phyloP scores from a whole-genome alignment of 2,113 vertebrate genomes.

The Daubentonia madagascariensis region DNA sequence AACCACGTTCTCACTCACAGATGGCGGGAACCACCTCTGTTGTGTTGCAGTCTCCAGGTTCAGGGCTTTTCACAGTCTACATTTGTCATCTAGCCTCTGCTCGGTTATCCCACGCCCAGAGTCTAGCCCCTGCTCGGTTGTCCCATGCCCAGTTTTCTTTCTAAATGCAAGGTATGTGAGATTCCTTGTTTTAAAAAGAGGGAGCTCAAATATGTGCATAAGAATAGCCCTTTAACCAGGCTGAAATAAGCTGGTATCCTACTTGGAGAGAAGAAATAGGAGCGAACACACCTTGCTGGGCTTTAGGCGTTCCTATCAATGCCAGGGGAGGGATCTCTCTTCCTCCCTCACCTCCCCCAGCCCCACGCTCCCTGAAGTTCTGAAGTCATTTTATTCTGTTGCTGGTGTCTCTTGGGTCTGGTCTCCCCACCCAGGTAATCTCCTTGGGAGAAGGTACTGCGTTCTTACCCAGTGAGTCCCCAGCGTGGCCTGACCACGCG shows the following conservation, averaged over 20 bases:
- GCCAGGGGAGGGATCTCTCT: fast-evolving
- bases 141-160: background rate
- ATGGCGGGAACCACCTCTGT: background rate
- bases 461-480: fast-evolving
- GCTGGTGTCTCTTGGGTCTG: background rate
- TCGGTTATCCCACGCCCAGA: no score
- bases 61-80: no score
- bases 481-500: background rate
- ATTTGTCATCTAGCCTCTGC: background rate
- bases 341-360: background rate
- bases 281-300: background rate
- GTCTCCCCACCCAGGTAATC: fast-evolving
- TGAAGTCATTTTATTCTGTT: background rate
- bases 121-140: background rate
- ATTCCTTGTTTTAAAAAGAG: background rate
- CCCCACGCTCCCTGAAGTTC: background rate
- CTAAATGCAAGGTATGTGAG: background rate
- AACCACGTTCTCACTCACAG: background rate
- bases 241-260: background rate
- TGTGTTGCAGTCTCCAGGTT: background rate
- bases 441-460: no score
- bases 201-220: background rate
- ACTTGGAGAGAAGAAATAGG: background rate
- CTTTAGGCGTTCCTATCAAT: background rate
- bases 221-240: background rate